phyloP scores from a whole-genome alignment of 2,888 invertebrate genomes.

The Eutolmus rufibarbis region DNA sequence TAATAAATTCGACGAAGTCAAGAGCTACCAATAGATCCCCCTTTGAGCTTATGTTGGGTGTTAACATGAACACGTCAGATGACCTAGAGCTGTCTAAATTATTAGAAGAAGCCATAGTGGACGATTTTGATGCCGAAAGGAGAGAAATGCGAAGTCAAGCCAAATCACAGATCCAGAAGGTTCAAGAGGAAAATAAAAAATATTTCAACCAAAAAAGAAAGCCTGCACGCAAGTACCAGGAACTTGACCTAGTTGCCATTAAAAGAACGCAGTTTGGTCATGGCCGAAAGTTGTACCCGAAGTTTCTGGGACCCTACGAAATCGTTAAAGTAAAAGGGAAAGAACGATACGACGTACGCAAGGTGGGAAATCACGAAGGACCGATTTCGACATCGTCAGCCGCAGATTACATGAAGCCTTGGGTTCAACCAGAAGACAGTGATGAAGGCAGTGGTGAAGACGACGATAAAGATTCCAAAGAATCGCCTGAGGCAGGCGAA shows the following conservation, averaged over 20 bases:
- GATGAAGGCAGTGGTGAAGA: too few species aligned
- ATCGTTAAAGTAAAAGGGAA: conserved; percentile 35
- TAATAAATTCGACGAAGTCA: not conserved
- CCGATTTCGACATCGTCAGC: not conserved
- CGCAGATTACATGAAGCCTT: too few species aligned
- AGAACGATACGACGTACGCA: conserved; percentile 45
- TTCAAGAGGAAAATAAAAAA: conserved; percentile 1
- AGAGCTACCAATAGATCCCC: not conserved
- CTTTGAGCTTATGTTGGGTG: not conserved
- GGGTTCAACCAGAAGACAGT: too few species aligned
- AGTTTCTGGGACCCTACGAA: conserved; percentile 44
- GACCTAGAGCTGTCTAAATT: not conserved
- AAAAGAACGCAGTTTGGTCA: conserved; percentile 44
- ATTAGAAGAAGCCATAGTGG: not conserved
- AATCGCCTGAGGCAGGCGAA: too few species aligned
- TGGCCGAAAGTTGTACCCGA: conserved; percentile 40
- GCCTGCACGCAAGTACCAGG: not conserved
- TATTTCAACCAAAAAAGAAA: not conserved
- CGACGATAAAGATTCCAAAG: too few species aligned
- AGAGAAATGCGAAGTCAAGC: not conserved
- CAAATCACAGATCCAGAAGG: not conserved
- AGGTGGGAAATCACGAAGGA: conserved; percentile 25
- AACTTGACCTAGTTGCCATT: conserved; percentile 29
- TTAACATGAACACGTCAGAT: not conserved
- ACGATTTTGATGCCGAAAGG: not conserved